Percentiles rank a stretch among this genome's conserved stretches.
These are phyloP conservation scores for Aphelocoma californica DNA, from an alignment of 2,797 vertebrate species.

Conservation along the genomic window DNA sequence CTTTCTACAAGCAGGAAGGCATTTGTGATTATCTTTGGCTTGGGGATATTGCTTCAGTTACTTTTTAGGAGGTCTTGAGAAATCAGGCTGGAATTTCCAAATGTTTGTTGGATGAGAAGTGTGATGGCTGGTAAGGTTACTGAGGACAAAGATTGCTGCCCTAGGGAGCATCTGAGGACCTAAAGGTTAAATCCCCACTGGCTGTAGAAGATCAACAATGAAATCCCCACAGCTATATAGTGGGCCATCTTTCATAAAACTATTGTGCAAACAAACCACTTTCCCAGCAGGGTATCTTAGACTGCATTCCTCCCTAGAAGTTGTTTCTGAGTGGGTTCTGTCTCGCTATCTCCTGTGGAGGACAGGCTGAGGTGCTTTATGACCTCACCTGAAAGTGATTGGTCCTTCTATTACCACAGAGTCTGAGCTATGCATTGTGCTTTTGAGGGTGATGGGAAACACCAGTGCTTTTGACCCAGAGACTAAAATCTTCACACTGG, in stretches of 20 bases:
- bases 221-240: neutral
- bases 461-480: neutral
- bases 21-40: neutral
- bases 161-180: neutral
- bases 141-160: neutral
- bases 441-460: neutral
- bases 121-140: neutral
- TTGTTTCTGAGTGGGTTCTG: neutral
- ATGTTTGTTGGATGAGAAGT: neutral
- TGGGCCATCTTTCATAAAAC: constrained; percentile 8
- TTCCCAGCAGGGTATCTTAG: neutral
- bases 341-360: neutral
- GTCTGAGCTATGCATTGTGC: neutral
- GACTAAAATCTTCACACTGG: neutral
- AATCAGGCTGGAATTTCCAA: constrained; percentile 25
- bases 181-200: constrained; percentile 19
- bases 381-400: neutral
- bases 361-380: neutral
- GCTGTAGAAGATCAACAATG: neutral
- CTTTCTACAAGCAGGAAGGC: neutral
- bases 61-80: constrained; percentile 41
- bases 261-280: constrained; percentile 30
- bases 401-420: neutral
- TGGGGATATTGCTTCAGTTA: constrained; percentile 3
- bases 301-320: neutral